These are phyloP conservation scores for Dicyrtoma fusca DNA, from an alignment of 2,888 invertebrate genomes.

Conservation along the genomic window DNA sequence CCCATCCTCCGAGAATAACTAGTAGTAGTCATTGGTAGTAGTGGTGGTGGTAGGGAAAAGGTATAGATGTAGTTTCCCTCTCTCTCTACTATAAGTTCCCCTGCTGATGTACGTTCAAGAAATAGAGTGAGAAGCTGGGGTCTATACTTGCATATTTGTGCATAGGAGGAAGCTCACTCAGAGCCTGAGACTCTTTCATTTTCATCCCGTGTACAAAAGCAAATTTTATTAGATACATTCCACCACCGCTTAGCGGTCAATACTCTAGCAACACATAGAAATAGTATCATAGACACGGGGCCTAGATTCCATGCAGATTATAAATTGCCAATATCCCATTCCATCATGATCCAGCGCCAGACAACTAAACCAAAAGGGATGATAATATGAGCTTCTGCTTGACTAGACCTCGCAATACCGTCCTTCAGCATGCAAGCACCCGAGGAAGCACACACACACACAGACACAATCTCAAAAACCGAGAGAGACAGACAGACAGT, in stretches of 20 bases:
- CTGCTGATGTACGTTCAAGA: not conserved
- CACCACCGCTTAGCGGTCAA: slow-evolving; percentile 46
- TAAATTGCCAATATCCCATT: slow-evolving; percentile 55
- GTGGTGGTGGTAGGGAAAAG: slow-evolving; percentile 5
- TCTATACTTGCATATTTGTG: not conserved
- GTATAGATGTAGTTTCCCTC: too few species aligned
- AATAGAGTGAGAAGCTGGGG: not conserved
- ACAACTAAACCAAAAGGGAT: slow-evolving; percentile 30
- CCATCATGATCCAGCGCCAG: slow-evolving; percentile 54
- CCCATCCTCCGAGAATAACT: slow-evolving; percentile 22
- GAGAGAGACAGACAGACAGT: slow-evolving; percentile 4
- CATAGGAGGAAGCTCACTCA: slow-evolving; percentile 5
- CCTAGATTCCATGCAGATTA: slow-evolving; percentile 46
- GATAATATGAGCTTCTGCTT: slow-evolving; percentile 42
- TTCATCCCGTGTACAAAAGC: slow-evolving; percentile 43
- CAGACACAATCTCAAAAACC: not conserved
- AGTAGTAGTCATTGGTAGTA: slow-evolving; percentile 1
- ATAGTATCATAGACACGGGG: slow-evolving; percentile 11
- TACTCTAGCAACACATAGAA: slow-evolving; percentile 38
- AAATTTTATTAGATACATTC: slow-evolving; percentile 56
- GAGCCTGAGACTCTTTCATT: slow-evolving; percentile 34
- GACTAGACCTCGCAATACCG: slow-evolving; percentile 22
- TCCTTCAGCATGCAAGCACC: slow-evolving; percentile 8
- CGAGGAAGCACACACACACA: not conserved
- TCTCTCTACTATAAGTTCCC: slow-evolving; percentile 20